phyloP scores from a whole-genome alignment of 2,888 invertebrate species.

The Belgica antarctica region DNA sequence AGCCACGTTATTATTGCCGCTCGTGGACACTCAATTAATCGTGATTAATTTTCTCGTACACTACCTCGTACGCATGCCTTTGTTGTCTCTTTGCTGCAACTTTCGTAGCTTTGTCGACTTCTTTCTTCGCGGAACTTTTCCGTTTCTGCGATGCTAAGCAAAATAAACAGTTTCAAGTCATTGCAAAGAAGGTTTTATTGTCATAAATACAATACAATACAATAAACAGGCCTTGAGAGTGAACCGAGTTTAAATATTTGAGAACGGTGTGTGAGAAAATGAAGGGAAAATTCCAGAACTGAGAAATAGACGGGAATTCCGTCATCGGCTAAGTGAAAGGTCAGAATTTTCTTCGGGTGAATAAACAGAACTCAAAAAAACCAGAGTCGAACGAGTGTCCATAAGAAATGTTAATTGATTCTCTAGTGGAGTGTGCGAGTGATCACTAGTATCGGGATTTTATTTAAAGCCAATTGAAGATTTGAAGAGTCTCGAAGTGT shows the following conservation, averaged over 20 bases:
- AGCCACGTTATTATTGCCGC: background rate
- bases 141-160: conserved; percentile 2
- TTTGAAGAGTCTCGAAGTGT: background rate
- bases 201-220: background rate
- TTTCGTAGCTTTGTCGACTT: background rate
- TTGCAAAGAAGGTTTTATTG: background rate
- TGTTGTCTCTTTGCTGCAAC: background rate
- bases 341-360: too few species aligned
- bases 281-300: background rate
- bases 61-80: background rate
- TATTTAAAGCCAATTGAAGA: background rate
- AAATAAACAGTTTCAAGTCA: background rate
- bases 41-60: conserved; percentile 6
- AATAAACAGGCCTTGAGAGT: background rate
- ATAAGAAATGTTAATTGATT: background rate
- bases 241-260: conserved; percentile 25
- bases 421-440: background rate
- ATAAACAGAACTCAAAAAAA: background rate
- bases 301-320: background rate
- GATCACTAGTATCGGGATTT: background rate
- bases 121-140: background rate
- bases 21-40: background rate
- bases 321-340: too few species aligned
- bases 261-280: background rate
- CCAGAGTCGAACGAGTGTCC: background rate